Conservation (phyloP, 2,797 vertebrate genomes). For the Rhinichthys osculus region DNA sequence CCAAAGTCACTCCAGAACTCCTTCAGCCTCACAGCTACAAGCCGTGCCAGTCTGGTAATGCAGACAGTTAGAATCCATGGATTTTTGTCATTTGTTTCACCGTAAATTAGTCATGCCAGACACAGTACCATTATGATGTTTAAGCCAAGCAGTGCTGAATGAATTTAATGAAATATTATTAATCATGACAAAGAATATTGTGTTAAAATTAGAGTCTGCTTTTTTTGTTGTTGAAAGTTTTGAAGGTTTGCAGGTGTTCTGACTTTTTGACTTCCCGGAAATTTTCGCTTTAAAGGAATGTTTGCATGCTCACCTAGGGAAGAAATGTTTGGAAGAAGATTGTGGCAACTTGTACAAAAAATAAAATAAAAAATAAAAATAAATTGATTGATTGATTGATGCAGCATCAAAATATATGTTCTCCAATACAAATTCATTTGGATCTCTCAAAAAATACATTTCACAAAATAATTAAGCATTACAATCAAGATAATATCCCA, state of each 20-base stretch:
- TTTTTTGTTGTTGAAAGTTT: background rate
- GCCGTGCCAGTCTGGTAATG: slow-evolving; percentile 41
- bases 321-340: background rate
- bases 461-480: too few relatives aligned
- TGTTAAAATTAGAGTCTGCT: slow-evolving; percentile 13
- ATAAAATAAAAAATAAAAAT: too few relatives aligned
- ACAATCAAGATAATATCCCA: too few relatives aligned
- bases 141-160: slow-evolving; percentile 19
- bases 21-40: slow-evolving; percentile 17
- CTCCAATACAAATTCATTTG: background rate
- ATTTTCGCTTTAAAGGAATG: background rate
- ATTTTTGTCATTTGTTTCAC: slow-evolving; percentile 40
- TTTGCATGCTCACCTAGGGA: background rate
- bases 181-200: slow-evolving; percentile 44
- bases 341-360: background rate
- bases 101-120: slow-evolving; percentile 33
- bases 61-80: slow-evolving; percentile 17
- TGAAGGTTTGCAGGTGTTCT: background rate
- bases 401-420: too few relatives aligned
- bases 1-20: slow-evolving; percentile 10
- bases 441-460: background rate
- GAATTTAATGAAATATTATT: slow-evolving; percentile 47
- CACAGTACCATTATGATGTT: slow-evolving; percentile 24
- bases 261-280: background rate
- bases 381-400: too few relatives aligned